phyloP scores from a whole-genome alignment of 2,888 invertebrate species.

The Chrysolina americana region DNA sequence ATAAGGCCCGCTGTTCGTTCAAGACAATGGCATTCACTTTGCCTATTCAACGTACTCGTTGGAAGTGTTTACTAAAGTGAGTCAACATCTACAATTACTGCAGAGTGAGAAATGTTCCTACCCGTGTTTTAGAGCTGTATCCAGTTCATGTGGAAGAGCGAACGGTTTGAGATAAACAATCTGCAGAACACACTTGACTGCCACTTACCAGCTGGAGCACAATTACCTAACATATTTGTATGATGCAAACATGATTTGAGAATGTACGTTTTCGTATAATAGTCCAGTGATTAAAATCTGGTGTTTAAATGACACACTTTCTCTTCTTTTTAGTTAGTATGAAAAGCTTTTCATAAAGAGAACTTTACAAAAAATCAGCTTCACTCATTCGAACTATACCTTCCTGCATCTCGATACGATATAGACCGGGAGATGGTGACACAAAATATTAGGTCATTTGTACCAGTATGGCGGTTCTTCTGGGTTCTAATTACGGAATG shows the following conservation, averaged over 20 bases:
- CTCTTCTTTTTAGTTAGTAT: no score
- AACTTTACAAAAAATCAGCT: no score
- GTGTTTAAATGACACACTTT: no score
- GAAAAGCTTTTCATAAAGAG: no score
- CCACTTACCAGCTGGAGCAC: not conserved
- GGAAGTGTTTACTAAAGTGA: slow-evolving; percentile 34
- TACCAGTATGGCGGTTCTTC: no score
- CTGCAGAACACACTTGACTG: not conserved
- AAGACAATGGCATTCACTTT: slow-evolving; percentile 30
- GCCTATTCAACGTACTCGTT: slow-evolving; percentile 26
- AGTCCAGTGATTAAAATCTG: not conserved
- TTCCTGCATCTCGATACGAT: no score
- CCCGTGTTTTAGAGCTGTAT: not conserved
- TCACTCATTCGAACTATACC: no score
- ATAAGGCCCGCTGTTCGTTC: slow-evolving; percentile 22
- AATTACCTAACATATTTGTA: no score
- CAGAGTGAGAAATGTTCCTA: not conserved
- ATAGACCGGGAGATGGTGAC: no score
- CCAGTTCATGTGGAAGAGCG: not conserved
- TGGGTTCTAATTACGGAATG: no score
- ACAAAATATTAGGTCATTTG: no score
- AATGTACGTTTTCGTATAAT: not conserved
- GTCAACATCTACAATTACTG: slow-evolving; percentile 38
- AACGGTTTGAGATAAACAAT: not conserved
- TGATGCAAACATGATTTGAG: not conserved